These are phyloP conservation scores for Collichthys lucidus DNA, from an alignment of 2,113 vertebrate genomes.

Conservation along the genomic window DNA sequence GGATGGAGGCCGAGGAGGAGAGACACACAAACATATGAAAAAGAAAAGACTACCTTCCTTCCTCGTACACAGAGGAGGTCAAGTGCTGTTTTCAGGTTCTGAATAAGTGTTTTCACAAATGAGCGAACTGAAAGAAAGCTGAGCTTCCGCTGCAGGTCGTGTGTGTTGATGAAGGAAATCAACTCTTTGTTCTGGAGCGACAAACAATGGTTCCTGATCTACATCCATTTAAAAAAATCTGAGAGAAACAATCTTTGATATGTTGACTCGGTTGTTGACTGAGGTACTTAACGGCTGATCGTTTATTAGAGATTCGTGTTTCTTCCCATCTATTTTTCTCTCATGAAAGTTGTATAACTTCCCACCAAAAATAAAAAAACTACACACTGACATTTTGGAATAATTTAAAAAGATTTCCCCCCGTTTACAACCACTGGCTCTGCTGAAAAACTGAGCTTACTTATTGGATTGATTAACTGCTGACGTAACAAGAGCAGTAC, in stretches of 20 bases:
- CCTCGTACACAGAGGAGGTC: not conserved
- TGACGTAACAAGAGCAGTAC: not conserved
- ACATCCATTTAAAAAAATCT: conserved; percentile 18
- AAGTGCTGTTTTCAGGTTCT: not conserved
- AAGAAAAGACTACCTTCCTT: conserved; percentile 5
- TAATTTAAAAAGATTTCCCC: not conserved
- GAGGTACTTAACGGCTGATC: not conserved
- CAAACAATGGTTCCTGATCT: conserved; percentile 34
- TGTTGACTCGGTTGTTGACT: not conserved
- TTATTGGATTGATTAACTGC: not conserved
- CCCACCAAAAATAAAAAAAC: too few species aligned
- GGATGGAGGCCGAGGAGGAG: not conserved
- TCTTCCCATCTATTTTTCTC: too few species aligned
- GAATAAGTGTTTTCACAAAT: conserved; percentile 27
- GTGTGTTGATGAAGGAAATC: conserved; percentile 39
- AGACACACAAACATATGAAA: not conserved
- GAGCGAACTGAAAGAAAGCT: conserved; percentile 14
- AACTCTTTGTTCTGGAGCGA: conserved; percentile 7
- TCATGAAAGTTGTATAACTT: too few species aligned
- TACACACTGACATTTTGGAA: too few species aligned
- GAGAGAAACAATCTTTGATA: conserved; percentile 13
- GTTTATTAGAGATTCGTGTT: too few species aligned
- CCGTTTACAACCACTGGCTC: too few species aligned
- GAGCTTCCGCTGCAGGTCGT: conserved; percentile 26
- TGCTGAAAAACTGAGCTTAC: not conserved